Evolutionary conservation across 2,113 vertebrate species (phyloP).

Genomic region (Argyrosomus japonicus): DNA sequence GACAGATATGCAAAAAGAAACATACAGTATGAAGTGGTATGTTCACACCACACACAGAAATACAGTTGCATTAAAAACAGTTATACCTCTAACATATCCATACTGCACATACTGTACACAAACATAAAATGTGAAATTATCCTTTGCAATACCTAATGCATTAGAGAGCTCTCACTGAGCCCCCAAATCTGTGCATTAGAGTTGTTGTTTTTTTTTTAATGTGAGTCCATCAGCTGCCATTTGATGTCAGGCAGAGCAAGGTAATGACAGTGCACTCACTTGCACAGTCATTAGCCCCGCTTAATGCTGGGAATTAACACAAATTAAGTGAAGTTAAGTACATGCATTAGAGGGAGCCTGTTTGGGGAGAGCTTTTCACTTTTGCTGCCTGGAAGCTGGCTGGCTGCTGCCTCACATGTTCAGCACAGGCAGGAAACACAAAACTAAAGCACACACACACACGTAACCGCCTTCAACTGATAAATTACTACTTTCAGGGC

Average conservation of each 20-base stretch:
- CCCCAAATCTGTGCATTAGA: conserved; percentile 77
- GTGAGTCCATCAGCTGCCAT: conserved; percentile 79
- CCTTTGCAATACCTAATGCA: conserved; percentile 73
- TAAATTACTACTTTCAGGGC: conserved; percentile 27
- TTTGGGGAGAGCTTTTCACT: conserved; percentile 75
- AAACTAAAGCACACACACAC: conserved; percentile 8
- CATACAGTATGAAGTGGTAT: conserved; percentile 39
- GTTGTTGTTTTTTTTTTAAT: conserved; percentile 28
- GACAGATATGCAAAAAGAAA: conserved; percentile 70
- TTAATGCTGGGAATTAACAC: conserved; percentile 82
- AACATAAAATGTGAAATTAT: conserved; percentile 71
- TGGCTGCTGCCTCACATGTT: conserved; percentile 40
- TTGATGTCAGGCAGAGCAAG: conserved; percentile 77
- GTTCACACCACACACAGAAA: conserved; percentile 20
- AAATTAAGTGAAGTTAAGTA: conserved; percentile 84
- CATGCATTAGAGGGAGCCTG: conserved; percentile 82
- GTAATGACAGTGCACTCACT: conserved; percentile 83
- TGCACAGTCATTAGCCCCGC: conserved; percentile 78
- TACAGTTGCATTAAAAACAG: conserved; percentile 48
- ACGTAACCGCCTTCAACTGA: conserved; percentile 29
- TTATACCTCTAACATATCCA: conserved; percentile 55
- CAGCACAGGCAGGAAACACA: conserved; percentile 23
- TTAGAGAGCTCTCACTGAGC: conserved; percentile 72
- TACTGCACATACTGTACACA: conserved; percentile 62
- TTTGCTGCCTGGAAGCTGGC: conserved; percentile 41